Evolutionary conservation across 2,888 invertebrate species (phyloP).

Genomic region (Hirtodrosophila duncani): DNA sequence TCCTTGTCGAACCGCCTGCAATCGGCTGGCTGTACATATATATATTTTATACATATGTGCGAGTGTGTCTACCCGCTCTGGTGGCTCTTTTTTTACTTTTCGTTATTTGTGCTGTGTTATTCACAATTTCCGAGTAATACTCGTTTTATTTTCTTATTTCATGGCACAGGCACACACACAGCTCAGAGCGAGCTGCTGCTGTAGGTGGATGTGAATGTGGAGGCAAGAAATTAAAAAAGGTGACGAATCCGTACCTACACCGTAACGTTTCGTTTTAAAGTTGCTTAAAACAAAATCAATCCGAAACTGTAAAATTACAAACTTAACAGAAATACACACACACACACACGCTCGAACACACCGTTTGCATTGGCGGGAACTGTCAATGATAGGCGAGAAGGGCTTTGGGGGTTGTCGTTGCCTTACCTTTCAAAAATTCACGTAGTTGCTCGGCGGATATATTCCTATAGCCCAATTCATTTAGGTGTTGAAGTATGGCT

Average conservation of each 20-base stretch:
- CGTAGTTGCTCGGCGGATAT: slow-evolving; percentile 86
- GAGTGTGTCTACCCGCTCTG: slow-evolving; percentile 7
- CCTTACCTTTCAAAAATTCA: slow-evolving; percentile 87
- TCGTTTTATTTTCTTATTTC: slow-evolving; percentile 49
- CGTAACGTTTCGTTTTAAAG: slow-evolving; percentile 31
- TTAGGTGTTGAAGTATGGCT: slow-evolving; percentile 86
- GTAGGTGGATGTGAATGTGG: slow-evolving; percentile 18
- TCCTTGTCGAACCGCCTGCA: slow-evolving; percentile 20
- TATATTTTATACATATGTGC: slow-evolving; percentile 2
- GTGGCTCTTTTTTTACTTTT: slow-evolving; percentile 1
- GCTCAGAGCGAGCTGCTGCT: slow-evolving; percentile 18
- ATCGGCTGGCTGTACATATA: slow-evolving; percentile 16
- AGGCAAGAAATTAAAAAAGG: slow-evolving; percentile 38
- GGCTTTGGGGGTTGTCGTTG: slow-evolving; percentile 1
- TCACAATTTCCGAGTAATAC: slow-evolving; percentile 71
- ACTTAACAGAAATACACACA: slow-evolving; percentile 15
- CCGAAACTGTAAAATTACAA: slow-evolving; percentile 28
- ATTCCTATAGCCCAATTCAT: slow-evolving; percentile 87
- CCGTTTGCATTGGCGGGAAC: slow-evolving; percentile 52
- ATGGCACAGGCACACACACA: slow-evolving; percentile 17
- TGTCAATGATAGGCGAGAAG: no score
- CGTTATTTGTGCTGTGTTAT: slow-evolving; percentile 51
- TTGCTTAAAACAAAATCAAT: slow-evolving; percentile 31
- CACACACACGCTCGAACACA: slow-evolving; percentile 2
- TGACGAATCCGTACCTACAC: slow-evolving; percentile 68